phyloP scores from a whole-genome alignment of 2,888 invertebrate genomes.

The Artemia sinica region DNA sequence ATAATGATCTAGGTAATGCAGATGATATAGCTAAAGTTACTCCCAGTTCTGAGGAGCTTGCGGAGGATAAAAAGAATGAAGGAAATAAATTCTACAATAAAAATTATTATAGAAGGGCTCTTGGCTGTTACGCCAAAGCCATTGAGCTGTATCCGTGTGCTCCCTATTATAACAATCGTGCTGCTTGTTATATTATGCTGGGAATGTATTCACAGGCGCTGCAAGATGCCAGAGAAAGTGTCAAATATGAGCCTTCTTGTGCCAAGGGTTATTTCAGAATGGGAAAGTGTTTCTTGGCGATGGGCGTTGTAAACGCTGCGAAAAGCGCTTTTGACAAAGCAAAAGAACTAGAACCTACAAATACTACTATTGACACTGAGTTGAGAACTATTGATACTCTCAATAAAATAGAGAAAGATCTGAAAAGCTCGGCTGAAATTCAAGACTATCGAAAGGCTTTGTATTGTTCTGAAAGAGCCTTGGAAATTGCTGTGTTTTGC shows the following conservation, averaged over 20 bases:
- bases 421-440: conserved; percentile 49
- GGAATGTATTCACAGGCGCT: conserved; percentile 61
- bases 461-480: conserved; percentile 69
- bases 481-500: conserved; percentile 51
- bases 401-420: conserved; percentile 49
- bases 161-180: conserved; percentile 74
- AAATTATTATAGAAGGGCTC: conserved; percentile 70
- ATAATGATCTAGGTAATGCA: no score
- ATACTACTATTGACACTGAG: conserved; percentile 44
- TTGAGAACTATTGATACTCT: conserved; percentile 45
- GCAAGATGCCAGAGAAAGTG: conserved; percentile 61
- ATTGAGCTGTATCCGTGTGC: conserved; percentile 71
- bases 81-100: conserved; percentile 74
- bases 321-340: conserved; percentile 52
- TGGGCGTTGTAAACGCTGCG: conserved; percentile 60
- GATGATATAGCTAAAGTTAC: no score
- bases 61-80: conserved; percentile 66
- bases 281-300: conserved; percentile 63
- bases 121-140: conserved; percentile 67
- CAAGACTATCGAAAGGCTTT: conserved; percentile 64
- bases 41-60: conserved; percentile 41
- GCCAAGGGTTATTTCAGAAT: conserved; percentile 47
- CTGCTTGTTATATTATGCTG: conserved; percentile 87
- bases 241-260: conserved; percentile 57
- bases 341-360: conserved; percentile 47